Evolutionary conservation across 2,797 vertebrate genomes (phyloP), one percentile per base, ranked within the genome.

Genomic region (Macropodus opercularis): DNA sequence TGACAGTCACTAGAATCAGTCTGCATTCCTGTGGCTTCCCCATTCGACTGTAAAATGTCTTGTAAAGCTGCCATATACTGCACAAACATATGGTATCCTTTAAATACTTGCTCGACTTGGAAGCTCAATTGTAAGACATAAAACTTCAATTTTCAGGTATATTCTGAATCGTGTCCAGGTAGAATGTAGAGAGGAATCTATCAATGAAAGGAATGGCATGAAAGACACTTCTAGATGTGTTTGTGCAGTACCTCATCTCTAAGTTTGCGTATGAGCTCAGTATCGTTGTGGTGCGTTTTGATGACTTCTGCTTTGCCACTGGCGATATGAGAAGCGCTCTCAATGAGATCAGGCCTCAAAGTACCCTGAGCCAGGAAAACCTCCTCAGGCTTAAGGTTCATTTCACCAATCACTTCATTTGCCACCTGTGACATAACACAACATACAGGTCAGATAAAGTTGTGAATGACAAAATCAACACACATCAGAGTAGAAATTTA

Each of bases 221-320:
- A 26, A 24, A 15, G 6, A 48, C n/a, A n/a, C n/a, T n/a, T n/a
- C n/a, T n/a, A n/a, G n/a, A n/a, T 24, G 18, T 2, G 9, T 1
- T 5, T 13, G 19, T 22, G 23, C 17, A 23, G 14, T 83, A 98
- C 98, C 96, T 99, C 95, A 79, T 98, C 96, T 73, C 98, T 85
- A 79, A 99, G 91, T 76, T 98, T 98, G 66, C 98, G 93, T 90
- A 99, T 97, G 51, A 99, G 95, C 72, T 99, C 98, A 0, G 98
- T 99, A 85, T 99, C 98, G 0, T 99, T 99, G 87, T 99, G 97
- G 80, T 99, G 98, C 0, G 98, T 99, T 87, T 99, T 99, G 91
- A 99, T 99, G 87, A 98, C 89, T 58, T 99, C 96, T 3, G 98
- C 98, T 82, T 98, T 99, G 78, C 94, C 94, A 1, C 98, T 99